A percentile compares a stretch with the other conserved stretches of the same genome.
Evolutionary conservation across 2,888 invertebrate genomes (phyloP).

Genomic region (Phyllotreta striolata): DNA sequence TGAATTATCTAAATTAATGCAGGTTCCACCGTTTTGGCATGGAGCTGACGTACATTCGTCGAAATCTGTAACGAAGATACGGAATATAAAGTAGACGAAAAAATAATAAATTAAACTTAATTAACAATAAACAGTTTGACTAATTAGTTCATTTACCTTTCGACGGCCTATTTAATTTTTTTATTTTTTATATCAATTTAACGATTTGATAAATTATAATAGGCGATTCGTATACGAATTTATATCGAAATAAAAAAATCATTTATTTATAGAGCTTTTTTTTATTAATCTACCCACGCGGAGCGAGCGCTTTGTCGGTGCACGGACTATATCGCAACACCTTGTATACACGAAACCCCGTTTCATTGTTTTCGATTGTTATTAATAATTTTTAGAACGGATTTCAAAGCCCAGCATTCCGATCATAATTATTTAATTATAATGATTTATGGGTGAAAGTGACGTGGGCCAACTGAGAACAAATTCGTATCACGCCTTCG

Average conservation of each 20-base stretch:
- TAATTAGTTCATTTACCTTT: no score
- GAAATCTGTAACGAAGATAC: constrained; percentile 67
- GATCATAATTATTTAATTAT: constrained; percentile 35
- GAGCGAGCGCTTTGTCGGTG: no score
- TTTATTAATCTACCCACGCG: constrained; percentile 1
- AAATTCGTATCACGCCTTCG: constrained; percentile 49
- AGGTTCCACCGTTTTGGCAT: constrained; percentile 89
- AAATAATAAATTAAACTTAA: neutral
- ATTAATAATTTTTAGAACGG: constrained; percentile 16
- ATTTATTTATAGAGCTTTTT: constrained; percentile 1
- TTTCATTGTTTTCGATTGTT: constrained; percentile 27
- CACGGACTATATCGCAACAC: no score
- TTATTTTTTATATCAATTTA: neutral
- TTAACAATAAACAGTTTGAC: no score
- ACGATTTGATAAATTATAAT: neutral
- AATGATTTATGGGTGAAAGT: constrained; percentile 43
- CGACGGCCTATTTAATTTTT: neutral
- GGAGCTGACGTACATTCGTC: constrained; percentile 92
- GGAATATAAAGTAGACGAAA: constrained; percentile 34
- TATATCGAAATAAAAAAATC: neutral
- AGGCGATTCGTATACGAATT: neutral
- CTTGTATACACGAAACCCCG: neutral
- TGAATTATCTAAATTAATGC: constrained; percentile 83
- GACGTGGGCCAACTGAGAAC: constrained; percentile 30
- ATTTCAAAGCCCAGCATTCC: constrained; percentile 30